Percentiles rank a stretch among this genome's conserved stretches.
Conservation (phyloP, 1,140 invertebrate genomes). For the Melanaphis sacchari region DNA sequence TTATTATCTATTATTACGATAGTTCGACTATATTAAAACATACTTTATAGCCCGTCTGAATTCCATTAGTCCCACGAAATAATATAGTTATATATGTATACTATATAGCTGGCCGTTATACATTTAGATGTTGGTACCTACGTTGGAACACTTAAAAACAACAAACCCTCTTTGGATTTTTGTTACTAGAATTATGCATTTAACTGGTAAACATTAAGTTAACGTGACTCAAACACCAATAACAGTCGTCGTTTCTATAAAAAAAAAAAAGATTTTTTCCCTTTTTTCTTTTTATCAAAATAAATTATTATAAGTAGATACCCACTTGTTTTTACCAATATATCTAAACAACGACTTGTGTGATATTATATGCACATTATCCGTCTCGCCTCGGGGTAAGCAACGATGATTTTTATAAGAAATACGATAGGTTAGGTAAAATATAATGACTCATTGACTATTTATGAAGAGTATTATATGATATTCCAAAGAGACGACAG, state of each 20-base stretch:
- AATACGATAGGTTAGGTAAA: neutral
- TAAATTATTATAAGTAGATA: constrained; percentile 18
- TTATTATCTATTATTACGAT: neutral
- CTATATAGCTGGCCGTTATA: neutral
- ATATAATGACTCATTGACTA: neutral
- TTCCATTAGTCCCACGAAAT: constrained; percentile 37
- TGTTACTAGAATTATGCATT: neutral
- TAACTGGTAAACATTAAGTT: neutral
- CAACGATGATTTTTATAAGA: neutral
- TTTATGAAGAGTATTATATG: neutral
- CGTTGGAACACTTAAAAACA: neutral
- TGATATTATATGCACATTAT: neutral
- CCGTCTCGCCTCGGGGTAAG: neutral
- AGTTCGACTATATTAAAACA: neutral
- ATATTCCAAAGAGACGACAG: neutral
- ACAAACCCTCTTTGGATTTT: neutral
- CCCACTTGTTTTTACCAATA: neutral
- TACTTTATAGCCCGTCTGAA: neutral
- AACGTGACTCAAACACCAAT: constrained; percentile 30
- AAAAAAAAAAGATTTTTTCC: constrained; percentile 8
- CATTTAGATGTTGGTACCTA: neutral
- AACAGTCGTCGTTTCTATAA: constrained; percentile 14
- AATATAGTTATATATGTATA: neutral
- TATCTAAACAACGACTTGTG: neutral
- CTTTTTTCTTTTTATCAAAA: neutral